Conservation (phyloP, 2,113 vertebrate genomes). For the Zeus faber region DNA sequence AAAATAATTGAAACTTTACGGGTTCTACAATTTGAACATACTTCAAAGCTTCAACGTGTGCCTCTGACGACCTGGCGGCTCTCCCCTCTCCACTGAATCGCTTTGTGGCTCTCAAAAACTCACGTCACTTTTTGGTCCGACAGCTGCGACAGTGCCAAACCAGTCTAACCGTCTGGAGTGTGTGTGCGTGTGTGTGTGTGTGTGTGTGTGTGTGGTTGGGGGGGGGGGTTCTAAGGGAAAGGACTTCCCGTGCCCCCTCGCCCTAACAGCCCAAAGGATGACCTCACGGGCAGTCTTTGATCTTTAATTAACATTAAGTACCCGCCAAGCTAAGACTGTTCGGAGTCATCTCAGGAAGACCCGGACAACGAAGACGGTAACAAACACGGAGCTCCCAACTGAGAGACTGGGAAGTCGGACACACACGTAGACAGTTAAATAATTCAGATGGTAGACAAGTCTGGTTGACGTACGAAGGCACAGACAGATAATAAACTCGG, state of each 20-base stretch:
- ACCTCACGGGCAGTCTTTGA: slow-evolving; percentile 58
- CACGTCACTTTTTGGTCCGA: slow-evolving; percentile 13
- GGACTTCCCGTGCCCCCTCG: slow-evolving; percentile 37
- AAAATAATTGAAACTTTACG: too few relatives aligned
- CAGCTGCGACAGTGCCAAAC: slow-evolving; percentile 15
- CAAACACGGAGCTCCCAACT: too few relatives aligned
- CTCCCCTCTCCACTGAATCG: background rate
- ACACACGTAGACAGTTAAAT: too few relatives aligned
- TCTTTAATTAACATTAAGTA: slow-evolving; percentile 70
- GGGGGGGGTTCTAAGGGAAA: slow-evolving; percentile 28
- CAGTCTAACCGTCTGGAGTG: too few relatives aligned
- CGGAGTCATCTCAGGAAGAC: too few relatives aligned
- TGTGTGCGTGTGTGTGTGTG: slow-evolving; percentile 4
- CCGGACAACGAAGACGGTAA: too few relatives aligned
- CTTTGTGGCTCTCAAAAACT: slow-evolving; percentile 5
- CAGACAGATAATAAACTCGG: too few relatives aligned
- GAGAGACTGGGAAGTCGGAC: too few relatives aligned
- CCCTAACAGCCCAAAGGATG: slow-evolving; percentile 45
- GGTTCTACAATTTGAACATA: too few relatives aligned
- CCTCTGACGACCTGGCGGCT: background rate
- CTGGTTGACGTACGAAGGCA: too few relatives aligned
- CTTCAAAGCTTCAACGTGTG: background rate
- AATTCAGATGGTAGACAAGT: too few relatives aligned
- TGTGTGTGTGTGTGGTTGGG: slow-evolving; percentile 29
- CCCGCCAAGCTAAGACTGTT: too few relatives aligned